Evolutionary conservation across 1,140 invertebrate genomes (phyloP).

Genomic region (Apis cerana): DNA sequence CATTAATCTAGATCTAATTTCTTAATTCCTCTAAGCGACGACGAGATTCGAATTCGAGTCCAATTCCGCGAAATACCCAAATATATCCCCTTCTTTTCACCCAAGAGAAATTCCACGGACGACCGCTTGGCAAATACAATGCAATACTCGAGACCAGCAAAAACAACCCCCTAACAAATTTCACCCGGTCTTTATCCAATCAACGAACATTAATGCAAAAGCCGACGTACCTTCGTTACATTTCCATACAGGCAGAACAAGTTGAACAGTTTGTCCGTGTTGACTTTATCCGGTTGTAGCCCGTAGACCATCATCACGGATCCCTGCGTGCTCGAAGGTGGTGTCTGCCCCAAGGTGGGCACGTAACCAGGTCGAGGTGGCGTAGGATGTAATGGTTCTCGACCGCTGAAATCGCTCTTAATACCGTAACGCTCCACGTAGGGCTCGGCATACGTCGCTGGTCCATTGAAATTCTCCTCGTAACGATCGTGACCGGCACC

Average conservation of each 20-base stretch:
- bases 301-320: slow-evolving; percentile 99
- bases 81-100: no score
- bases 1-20: neutral
- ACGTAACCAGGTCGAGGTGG: slow-evolving; percentile 79
- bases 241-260: slow-evolving; percentile 99
- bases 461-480: slow-evolving; percentile 81
- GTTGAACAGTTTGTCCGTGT: slow-evolving; percentile 99
- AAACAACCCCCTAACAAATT: neutral
- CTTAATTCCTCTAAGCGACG: neutral
- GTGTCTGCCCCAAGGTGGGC: slow-evolving; percentile 78
- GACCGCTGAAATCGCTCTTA: slow-evolving; percentile 78
- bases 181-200: neutral
- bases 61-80: neutral
- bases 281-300: slow-evolving; percentile 94
- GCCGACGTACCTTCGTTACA: slow-evolving; percentile 90
- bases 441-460: slow-evolving; percentile 79
- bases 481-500: slow-evolving; percentile 80
- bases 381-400: slow-evolving; percentile 80
- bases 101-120: no score
- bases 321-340: slow-evolving; percentile 83
- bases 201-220: neutral
- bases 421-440: slow-evolving; percentile 81
- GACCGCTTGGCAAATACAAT: neutral
- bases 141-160: neutral
- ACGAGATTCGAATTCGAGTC: neutral